Percentiles rank a stretch among this genome's conserved stretches.
These are phyloP conservation scores for Tachina lurida DNA, from an alignment of 2,888 invertebrate species.

Conservation along the genomic window DNA sequence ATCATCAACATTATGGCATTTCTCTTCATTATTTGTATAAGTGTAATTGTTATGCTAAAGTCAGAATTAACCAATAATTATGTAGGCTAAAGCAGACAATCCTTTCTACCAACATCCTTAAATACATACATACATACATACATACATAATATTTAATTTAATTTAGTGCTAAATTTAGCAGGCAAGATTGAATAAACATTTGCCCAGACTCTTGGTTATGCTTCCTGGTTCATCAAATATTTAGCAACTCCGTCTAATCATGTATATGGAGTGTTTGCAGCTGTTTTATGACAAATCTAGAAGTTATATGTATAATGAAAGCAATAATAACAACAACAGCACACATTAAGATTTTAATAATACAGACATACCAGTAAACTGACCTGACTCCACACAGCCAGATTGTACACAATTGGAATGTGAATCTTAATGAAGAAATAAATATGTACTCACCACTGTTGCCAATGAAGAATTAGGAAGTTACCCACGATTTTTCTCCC, in stretches of 20 bases:
- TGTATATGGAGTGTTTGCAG: background rate
- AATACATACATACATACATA: too few species aligned
- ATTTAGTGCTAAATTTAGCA: background rate
- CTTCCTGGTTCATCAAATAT: background rate
- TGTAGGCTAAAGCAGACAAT: background rate
- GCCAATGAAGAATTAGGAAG: background rate
- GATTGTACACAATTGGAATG: too few species aligned
- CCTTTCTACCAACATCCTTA: too few species aligned
- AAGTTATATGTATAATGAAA: background rate
- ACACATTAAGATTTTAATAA: constrained; percentile 19
- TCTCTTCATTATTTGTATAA: background rate
- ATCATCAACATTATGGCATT: background rate
- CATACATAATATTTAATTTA: background rate
- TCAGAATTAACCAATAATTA: background rate
- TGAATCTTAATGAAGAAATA: too few species aligned
- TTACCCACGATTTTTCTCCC: background rate
- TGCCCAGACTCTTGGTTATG: background rate
- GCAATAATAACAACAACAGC: constrained; percentile 10
- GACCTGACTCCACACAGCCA: constrained; percentile 30
- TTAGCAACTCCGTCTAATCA: background rate
- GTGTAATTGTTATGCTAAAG: background rate
- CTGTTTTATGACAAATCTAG: constrained; percentile 11
- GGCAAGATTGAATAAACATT: constrained; percentile 7
- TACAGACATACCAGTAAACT: constrained; percentile 20
- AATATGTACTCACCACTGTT: too few species aligned